These are phyloP conservation scores for Tauraco hartlaubi DNA, from an alignment of 2,797 vertebrate genomes.

Conservation along the genomic window DNA sequence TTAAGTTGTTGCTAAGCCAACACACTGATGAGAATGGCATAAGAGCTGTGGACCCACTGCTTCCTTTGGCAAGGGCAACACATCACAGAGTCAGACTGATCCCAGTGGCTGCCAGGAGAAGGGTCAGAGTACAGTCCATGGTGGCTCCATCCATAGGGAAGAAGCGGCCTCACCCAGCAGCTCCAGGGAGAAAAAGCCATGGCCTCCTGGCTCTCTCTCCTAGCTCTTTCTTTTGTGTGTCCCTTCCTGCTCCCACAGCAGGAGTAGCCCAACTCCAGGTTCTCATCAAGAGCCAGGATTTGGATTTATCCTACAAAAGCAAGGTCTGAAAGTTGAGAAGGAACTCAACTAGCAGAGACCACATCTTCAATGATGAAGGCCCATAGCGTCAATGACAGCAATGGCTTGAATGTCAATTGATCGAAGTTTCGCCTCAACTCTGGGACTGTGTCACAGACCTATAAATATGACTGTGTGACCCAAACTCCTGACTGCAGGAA, in stretches of 20 bases:
- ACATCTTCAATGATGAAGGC: background rate
- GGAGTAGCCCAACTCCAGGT: background rate
- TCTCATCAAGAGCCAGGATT: background rate
- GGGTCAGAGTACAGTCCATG: accelerated
- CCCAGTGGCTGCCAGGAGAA: background rate
- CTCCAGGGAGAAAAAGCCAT: background rate
- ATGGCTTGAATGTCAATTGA: background rate
- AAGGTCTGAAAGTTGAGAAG: background rate
- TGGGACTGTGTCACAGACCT: background rate
- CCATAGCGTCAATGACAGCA: background rate
- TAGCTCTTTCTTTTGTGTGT: background rate
- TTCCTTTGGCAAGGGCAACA: background rate
- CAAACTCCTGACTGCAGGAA: background rate
- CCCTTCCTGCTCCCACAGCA: background rate
- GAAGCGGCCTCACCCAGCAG: background rate
- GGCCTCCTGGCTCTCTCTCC: background rate
- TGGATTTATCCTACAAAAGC: background rate
- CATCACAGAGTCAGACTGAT: background rate
- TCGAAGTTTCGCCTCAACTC: background rate
- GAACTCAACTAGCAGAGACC: background rate
- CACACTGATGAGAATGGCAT: background rate
- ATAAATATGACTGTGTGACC: background rate
- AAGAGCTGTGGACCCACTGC: background rate
- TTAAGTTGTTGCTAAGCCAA: background rate
- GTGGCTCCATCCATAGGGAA: background rate